phyloP scores from a whole-genome alignment of 2,888 invertebrate species.

The Priapulus caudatus region DNA sequence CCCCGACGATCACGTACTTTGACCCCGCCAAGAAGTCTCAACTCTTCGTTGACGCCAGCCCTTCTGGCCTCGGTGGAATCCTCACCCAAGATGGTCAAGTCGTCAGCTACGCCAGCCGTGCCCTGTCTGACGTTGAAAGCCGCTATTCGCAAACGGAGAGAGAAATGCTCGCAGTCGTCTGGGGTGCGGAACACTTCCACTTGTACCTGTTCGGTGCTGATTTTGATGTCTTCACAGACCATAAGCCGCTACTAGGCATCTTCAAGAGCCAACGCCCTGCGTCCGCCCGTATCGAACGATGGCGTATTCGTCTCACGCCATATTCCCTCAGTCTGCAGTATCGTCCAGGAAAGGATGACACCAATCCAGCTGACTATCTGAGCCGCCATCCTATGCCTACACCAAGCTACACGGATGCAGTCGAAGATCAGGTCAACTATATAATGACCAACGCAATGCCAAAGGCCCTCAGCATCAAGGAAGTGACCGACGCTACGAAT shows the following conservation, averaged over 20 bases:
- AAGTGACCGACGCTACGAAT: too few relatives aligned
- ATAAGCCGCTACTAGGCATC: neutral
- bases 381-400: neutral
- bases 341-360: neutral
- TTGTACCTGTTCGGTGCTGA: neutral
- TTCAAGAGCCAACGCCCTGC: neutral
- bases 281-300: neutral
- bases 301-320: neutral
- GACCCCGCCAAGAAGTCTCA: neutral
- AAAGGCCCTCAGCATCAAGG: too few relatives aligned
- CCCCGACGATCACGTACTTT: too few relatives aligned
- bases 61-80: neutral
- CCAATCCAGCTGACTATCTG: neutral
- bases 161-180: neutral
- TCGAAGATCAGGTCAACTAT: too few relatives aligned
- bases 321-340: neutral
- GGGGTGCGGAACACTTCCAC: neutral
- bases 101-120: neutral
- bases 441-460: too few relatives aligned
- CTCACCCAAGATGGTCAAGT: neutral
- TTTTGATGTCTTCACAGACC: neutral
- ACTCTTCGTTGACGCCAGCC: constrained; percentile 1
- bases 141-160: neutral
- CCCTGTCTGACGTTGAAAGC: neutral
- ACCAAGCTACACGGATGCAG: too few relatives aligned